Evolutionary conservation across 2,797 vertebrate genomes (phyloP), one percentile per base, ranked within the genome.

Genomic region (Trichosurus vulpecula): DNA sequence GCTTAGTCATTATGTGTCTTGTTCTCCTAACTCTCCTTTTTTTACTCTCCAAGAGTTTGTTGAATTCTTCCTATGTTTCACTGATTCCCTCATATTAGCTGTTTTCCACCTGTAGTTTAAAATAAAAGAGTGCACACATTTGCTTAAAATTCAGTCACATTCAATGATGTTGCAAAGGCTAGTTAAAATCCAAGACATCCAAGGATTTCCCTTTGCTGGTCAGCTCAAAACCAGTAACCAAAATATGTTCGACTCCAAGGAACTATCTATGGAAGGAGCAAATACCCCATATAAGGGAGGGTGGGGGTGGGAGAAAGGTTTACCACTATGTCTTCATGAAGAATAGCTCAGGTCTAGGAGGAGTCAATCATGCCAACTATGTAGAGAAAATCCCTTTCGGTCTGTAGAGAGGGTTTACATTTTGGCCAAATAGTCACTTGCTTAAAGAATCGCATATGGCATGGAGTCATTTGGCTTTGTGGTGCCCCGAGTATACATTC

Each of bases 371-470:
- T 93, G 94, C 95, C 98, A 97, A 57, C 96, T 97, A 94, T 93
- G 91, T 61, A 92, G 94, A 97, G 93, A 96, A 97, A 97, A 95
- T 96, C 91, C 58, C 81, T 94, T 97, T 95, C 93, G 92, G 95
- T 95, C 95, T 96, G 92, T 96, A 91, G 95, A 95, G 91, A 95
- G 87, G 53, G 91, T 30, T 93, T 90, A 96, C 95, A 96, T 97
- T 97, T 96, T 97, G 97, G 97, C 97, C 91, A 97, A 96, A 74
- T 95, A 6, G 96, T 97, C 96, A 96, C 96, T 96, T 97, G 94
- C 92, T 95, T 92, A 91, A 53, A 97, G 97, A 96, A 35, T 95
- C 51, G 96, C 97, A 96, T 94, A 92, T 95, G 97, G 95, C 51
- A 41, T 41, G 57, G 92, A 96, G 96, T 96, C 95, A 93, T 94